These are phyloP conservation scores for Oasisia sp. DNA, from an alignment of 2,888 invertebrate genomes.

Conservation along the genomic window DNA sequence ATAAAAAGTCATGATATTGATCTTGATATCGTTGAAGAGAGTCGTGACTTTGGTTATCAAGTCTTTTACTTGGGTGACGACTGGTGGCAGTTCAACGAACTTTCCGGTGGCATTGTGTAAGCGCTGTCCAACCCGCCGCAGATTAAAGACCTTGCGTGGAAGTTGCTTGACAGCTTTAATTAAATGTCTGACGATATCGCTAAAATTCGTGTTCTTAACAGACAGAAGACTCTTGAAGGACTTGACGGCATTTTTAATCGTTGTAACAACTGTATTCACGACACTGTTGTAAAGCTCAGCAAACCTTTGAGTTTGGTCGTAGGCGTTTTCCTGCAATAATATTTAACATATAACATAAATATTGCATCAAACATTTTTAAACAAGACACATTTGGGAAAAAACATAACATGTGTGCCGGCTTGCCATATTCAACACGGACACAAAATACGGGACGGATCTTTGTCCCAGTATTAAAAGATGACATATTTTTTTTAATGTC, in stretches of 20 bases:
- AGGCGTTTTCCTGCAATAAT: not conserved
- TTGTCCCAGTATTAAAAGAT: no score
- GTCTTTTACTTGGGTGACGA: constrained; percentile 20
- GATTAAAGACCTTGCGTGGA: constrained; percentile 20
- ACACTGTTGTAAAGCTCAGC: not conserved
- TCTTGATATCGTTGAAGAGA: constrained; percentile 45
- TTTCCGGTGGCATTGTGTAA: not conserved
- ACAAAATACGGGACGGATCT: no score
- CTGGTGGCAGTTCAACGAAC: constrained; percentile 18
- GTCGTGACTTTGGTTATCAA: constrained; percentile 39
- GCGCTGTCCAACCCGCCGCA: not conserved
- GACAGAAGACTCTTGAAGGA: constrained; percentile 13
- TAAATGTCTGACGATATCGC: not conserved
- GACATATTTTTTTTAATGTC: no score
- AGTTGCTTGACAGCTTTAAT: constrained; percentile 2
- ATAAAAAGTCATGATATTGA: constrained; percentile 48
- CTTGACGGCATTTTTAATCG: constrained; percentile 17
- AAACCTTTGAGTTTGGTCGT: not conserved
- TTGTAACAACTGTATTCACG: not conserved
- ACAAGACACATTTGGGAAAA: not conserved
- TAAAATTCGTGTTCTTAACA: not conserved
- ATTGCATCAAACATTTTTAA: not conserved
- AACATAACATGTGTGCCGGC: no score
- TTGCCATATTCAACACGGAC: no score
- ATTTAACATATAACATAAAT: not conserved